These are phyloP conservation scores for Streblospio benedicti DNA, from an alignment of 1,140 invertebrate species.

Conservation along the genomic window DNA sequence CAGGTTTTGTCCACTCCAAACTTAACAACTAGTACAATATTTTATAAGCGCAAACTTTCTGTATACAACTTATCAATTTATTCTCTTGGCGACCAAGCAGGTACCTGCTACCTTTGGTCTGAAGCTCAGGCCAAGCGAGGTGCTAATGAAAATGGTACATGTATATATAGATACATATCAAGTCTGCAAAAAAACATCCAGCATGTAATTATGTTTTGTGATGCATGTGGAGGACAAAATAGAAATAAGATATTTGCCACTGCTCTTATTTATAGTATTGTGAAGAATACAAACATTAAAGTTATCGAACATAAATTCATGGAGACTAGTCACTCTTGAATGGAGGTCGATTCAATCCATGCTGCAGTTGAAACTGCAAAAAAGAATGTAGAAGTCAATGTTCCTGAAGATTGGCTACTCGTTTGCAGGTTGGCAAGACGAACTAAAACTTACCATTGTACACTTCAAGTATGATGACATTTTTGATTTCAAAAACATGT, in stretches of 20 bases:
- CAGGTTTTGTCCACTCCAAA: constrained; percentile 15
- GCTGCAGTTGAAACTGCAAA: constrained; percentile 12
- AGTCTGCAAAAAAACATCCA: constrained; percentile 2
- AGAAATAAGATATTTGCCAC: constrained; percentile 16
- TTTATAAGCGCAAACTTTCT: constrained; percentile 16
- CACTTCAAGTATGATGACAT: too few species aligned
- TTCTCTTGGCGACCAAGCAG: constrained; percentile 6
- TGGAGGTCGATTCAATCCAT: constrained; percentile 21
- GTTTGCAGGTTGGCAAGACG: not conserved
- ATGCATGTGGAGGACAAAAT: constrained; percentile 23
- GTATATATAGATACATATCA: constrained; percentile 11
- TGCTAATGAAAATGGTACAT: constrained; percentile 17
- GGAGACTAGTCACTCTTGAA: constrained; percentile 19
- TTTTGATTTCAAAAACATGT: too few species aligned
- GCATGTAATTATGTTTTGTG: constrained; percentile 12
- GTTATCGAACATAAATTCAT: constrained; percentile 19
- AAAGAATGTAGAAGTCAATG: constrained; percentile 14
- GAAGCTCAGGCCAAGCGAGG: constrained; percentile 15
- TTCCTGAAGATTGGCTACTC: constrained; percentile 6
- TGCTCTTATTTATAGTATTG: not conserved
- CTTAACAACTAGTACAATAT: constrained; percentile 1
- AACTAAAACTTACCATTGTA: not conserved
- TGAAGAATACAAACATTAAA: not conserved
- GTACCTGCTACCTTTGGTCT: constrained; percentile 17
- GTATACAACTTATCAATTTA: constrained; percentile 22